A percentile compares a stretch with the other conserved stretches of the same genome.
These are phyloP conservation scores for Argentina silus DNA, from an alignment of 2,797 vertebrate genomes.

Conservation along the genomic window DNA sequence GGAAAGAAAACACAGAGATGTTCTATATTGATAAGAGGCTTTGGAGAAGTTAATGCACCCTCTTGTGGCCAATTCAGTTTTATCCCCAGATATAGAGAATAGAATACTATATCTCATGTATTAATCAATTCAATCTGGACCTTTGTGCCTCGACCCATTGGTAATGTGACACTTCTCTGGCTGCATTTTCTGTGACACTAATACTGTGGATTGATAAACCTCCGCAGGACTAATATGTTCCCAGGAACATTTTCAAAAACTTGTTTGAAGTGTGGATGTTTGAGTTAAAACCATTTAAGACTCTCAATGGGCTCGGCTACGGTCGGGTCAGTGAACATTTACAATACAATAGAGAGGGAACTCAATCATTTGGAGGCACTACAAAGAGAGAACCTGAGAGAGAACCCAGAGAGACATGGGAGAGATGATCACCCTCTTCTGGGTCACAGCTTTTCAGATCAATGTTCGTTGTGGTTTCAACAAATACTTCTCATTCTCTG, in stretches of 20 bases:
- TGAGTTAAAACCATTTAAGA: slow-evolving; percentile 32
- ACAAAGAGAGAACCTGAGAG: not conserved
- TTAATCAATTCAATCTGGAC: slow-evolving; percentile 56
- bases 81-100: slow-evolving; percentile 1
- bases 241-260: slow-evolving; percentile 24
- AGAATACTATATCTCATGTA: slow-evolving; percentile 35
- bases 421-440: not conserved
- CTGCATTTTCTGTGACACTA: slow-evolving; percentile 27
- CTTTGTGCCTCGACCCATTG: slow-evolving; percentile 39
- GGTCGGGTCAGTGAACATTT: slow-evolving; percentile 12
- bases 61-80: not conserved
- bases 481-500: not conserved
- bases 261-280: slow-evolving; percentile 44
- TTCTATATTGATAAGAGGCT: too few species aligned
- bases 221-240: slow-evolving; percentile 31
- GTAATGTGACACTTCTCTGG: slow-evolving; percentile 43
- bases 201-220: not conserved
- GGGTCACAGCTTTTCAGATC: not conserved
- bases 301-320: slow-evolving; percentile 11
- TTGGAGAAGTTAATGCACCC: not conserved
- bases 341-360: slow-evolving; percentile 28
- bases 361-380: slow-evolving; percentile 9
- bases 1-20: not conserved
- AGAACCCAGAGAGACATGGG: not conserved
- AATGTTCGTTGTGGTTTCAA: not conserved